phyloP scores from a whole-genome alignment of 2,113 vertebrate species.

The Callocephalon fimbriatum region DNA sequence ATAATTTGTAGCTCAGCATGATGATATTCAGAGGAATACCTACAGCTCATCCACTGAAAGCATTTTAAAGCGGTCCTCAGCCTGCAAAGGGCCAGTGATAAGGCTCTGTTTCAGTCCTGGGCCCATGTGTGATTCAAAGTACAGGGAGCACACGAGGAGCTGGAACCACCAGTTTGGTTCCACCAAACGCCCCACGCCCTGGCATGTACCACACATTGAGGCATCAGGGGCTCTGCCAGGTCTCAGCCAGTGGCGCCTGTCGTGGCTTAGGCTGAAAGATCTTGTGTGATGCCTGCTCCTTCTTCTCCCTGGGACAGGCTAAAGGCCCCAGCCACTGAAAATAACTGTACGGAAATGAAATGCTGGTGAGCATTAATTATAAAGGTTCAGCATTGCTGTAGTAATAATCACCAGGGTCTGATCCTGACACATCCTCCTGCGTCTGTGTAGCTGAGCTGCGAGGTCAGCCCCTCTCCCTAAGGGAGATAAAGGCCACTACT shows the following conservation, averaged over 20 bases:
- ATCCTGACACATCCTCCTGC: not conserved
- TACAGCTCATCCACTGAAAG: not conserved
- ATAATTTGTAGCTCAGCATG: not conserved
- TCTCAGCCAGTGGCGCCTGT: rapidly evolving
- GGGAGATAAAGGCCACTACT: not conserved
- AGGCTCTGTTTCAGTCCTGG: not conserved
- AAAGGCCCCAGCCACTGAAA: not conserved
- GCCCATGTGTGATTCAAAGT: not conserved
- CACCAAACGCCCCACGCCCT: not conserved
- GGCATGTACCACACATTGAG: not conserved
- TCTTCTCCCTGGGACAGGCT: too few relatives aligned
- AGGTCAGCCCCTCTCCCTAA: not conserved
- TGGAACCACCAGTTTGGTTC: not conserved
- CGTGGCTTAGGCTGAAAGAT: not conserved
- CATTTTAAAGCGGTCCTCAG: not conserved
- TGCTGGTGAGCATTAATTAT: not conserved
- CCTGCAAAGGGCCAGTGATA: not conserved
- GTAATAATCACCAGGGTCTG: not conserved
- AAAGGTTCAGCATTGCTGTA: not conserved
- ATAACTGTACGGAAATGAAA: not conserved
- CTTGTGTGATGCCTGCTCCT: not conserved
- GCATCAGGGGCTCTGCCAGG: not conserved
- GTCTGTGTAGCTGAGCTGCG: not conserved
- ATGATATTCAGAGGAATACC: not conserved
- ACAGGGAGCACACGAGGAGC: not conserved